Percentiles rank a stretch among this genome's conserved stretches.
Evolutionary conservation across 2,888 invertebrate species (phyloP).

Genomic region (Physocephala rufipes): DNA sequence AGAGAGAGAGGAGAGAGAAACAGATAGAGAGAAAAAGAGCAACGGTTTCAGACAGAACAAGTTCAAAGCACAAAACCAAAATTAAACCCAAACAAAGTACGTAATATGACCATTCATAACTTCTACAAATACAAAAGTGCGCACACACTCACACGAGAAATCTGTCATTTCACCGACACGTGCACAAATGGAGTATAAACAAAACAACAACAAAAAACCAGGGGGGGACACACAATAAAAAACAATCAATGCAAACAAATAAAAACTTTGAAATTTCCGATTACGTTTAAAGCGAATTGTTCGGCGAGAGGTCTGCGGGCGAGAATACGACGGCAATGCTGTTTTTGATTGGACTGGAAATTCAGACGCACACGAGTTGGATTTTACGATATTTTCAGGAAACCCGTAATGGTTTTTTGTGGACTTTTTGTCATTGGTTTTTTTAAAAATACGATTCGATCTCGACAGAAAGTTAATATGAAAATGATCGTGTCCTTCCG

Average conservation of each 20-base stretch:
- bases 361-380: no score
- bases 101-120: neutral
- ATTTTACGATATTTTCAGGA: no score
- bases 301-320: neutral
- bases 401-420: no score
- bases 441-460: no score
- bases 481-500: no score
- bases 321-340: neutral
- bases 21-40: neutral
- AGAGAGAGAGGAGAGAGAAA: neutral
- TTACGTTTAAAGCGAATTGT: neutral
- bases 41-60: constrained; percentile 5
- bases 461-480: no score
- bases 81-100: neutral
- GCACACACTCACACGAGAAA: neutral
- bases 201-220: no score
- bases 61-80: neutral
- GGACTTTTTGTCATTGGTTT: no score
- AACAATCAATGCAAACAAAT: constrained; percentile 11
- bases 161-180: neutral
- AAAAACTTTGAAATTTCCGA: neutral
- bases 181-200: neutral
- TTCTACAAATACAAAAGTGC: neutral
- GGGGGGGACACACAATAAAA: neutral
- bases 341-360: constrained; percentile 1